Percentiles rank a stretch among this genome's conserved stretches.
These are phyloP conservation scores for Apodemia zela DNA, from an alignment of 2,888 invertebrate species.

Conservation along the genomic window DNA sequence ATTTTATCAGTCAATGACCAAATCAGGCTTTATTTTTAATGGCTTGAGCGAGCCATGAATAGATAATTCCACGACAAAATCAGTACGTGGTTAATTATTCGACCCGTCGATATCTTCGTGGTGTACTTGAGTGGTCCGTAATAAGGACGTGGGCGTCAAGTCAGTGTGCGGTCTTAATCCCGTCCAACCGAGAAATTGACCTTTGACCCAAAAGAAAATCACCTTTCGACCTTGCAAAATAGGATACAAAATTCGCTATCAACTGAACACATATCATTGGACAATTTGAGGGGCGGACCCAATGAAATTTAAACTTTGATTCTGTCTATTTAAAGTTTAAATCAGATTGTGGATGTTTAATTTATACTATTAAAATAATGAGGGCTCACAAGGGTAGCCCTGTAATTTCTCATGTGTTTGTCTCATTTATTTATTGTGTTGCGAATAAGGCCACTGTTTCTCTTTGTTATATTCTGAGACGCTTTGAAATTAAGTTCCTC, in stretches of 20 bases:
- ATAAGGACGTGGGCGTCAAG: slow-evolving; percentile 61
- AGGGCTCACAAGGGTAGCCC: slow-evolving; percentile 66
- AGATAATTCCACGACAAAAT: slow-evolving; percentile 33
- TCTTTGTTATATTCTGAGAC: slow-evolving; percentile 41
- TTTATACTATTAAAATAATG: slow-evolving; percentile 74
- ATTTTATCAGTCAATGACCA: slow-evolving; percentile 6
- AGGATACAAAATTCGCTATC: slow-evolving; percentile 36
- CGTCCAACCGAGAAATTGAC: slow-evolving; percentile 46
- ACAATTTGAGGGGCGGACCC: slow-evolving; percentile 35
- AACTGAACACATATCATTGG: slow-evolving; percentile 33
- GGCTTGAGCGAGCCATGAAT: slow-evolving; percentile 21
- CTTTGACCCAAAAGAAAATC: slow-evolving; percentile 33
- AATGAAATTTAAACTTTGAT: slow-evolving; percentile 39
- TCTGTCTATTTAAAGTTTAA: slow-evolving; percentile 34
- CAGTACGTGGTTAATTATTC: slow-evolving; percentile 52
- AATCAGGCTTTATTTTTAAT: slow-evolving; percentile 9
- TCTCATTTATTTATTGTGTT: slow-evolving; percentile 66
- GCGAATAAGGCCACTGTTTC: slow-evolving; percentile 66
- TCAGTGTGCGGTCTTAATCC: slow-evolving; percentile 62
- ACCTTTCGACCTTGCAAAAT: slow-evolving; percentile 30
- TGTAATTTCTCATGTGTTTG: slow-evolving; percentile 71
- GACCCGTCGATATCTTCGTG: slow-evolving; percentile 41
- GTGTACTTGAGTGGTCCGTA: slow-evolving; percentile 44
- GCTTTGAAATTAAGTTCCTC: slow-evolving; percentile 31
- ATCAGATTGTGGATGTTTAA: slow-evolving; percentile 33